Evolutionary conservation across 1,140 invertebrate genomes (phyloP).

Genomic region (Alviniconcha marisindica): DNA sequence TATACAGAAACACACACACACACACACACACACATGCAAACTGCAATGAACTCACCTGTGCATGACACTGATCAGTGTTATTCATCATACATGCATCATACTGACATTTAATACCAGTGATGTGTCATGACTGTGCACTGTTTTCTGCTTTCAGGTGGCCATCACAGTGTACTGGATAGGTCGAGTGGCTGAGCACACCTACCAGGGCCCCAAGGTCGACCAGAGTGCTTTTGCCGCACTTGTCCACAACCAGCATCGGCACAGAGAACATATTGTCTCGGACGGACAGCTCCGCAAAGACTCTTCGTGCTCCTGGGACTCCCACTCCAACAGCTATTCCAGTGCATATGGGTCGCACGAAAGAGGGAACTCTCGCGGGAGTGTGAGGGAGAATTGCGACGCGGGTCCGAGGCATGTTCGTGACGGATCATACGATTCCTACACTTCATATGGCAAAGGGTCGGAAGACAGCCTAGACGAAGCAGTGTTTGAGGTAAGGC

Average conservation of each 20-base stretch:
- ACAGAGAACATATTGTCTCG: constrained; percentile 57
- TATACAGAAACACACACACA: no score
- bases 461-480: constrained; percentile 69
- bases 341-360: constrained; percentile 54
- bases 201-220: constrained; percentile 69
- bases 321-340: constrained; percentile 36
- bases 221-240: constrained; percentile 69
- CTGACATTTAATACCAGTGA: background rate
- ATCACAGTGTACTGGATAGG: constrained; percentile 73
- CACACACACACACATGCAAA: no score
- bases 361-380: background rate
- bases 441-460: constrained; percentile 60
- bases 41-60: no score
- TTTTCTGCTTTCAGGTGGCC: constrained; percentile 62
- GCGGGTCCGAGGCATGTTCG: constrained; percentile 47
- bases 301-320: constrained; percentile 51
- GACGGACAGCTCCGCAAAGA: constrained; percentile 51
- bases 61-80: no score
- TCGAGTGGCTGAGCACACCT: constrained; percentile 49
- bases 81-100: background rate
- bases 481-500: constrained; percentile 36
- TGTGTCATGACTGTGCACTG: background rate
- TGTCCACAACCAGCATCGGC: constrained; percentile 55
- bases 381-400: constrained; percentile 32
- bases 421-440: constrained; percentile 69